Evolutionary conservation across 2,113 vertebrate genomes (phyloP).

Genomic region (Brachypteracias leptosomus): DNA sequence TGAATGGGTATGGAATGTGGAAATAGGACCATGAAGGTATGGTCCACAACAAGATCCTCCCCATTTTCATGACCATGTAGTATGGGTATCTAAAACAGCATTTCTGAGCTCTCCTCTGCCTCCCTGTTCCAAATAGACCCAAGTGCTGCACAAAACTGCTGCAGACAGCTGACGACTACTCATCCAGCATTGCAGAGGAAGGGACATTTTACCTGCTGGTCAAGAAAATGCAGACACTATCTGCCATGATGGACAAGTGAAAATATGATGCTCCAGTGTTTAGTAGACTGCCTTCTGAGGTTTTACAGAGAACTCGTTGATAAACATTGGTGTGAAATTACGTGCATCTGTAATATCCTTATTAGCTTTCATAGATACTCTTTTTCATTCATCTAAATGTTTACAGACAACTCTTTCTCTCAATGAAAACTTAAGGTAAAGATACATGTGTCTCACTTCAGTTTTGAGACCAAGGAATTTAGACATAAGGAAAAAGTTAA

Average conservation of each 20-base stretch:
- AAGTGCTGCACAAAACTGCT: not conserved
- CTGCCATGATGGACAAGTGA: too few species aligned
- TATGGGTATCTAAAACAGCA: not conserved
- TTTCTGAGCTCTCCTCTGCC: not conserved
- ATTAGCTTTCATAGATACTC: not conserved
- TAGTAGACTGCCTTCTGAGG: not conserved
- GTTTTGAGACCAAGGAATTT: not conserved
- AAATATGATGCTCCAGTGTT: not conserved
- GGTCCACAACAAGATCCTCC: not conserved
- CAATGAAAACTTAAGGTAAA: not conserved
- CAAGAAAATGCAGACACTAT: not conserved
- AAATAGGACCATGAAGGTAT: not conserved
- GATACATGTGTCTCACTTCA: not conserved
- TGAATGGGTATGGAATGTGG: not conserved
- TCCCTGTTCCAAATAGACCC: not conserved
- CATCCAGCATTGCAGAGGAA: not conserved
- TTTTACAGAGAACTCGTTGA: not conserved
- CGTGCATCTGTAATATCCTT: not conserved
- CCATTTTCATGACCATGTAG: rapidly evolving
- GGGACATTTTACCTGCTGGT: not conserved
- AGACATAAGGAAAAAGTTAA: not conserved
- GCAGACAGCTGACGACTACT: not conserved
- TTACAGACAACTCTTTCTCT: not conserved
- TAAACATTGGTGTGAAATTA: not conserved
- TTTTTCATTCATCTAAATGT: not conserved